A percentile compares a stretch with the other conserved stretches of the same genome.
phyloP scores from a whole-genome alignment of 2,113 vertebrate genomes.

The Acanthisitta chloris region DNA sequence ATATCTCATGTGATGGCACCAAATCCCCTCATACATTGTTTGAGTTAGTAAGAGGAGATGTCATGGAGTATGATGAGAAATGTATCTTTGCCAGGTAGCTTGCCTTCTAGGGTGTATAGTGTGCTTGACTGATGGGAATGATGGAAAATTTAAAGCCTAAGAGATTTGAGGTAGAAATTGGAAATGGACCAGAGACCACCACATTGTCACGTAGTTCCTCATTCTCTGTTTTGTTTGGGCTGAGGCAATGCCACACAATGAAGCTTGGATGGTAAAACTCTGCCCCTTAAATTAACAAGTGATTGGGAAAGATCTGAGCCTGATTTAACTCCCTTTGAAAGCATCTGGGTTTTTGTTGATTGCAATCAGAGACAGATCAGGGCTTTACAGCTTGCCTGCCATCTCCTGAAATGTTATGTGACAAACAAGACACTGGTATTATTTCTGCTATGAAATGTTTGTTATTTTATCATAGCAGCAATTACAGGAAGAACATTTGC shows the following conservation, averaged over 20 bases:
- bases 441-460: conserved; percentile 12
- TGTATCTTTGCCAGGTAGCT: not conserved
- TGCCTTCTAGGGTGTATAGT: not conserved
- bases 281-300: conserved; percentile 38
- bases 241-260: not conserved
- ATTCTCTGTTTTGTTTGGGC: not conserved
- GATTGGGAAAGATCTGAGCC: conserved; percentile 26
- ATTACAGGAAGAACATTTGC: not conserved
- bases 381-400: conserved; percentile 14
- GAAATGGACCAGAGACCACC: not conserved
- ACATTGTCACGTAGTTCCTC: not conserved
- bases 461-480: not conserved
- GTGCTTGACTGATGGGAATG: not conserved
- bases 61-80: not conserved
- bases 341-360: conserved; percentile 48
- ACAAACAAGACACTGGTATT: conserved; percentile 1
- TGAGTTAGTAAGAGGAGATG: not conserved
- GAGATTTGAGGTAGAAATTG: not conserved
- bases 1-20: not conserved
- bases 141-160: not conserved
- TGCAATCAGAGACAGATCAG: conserved; percentile 26
- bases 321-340: conserved; percentile 41
- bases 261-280: conserved; percentile 18
- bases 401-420: conserved; percentile 42
- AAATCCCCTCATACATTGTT: not conserved